phyloP scores from a whole-genome alignment of 2,888 invertebrate species.

The Brenthis ino region DNA sequence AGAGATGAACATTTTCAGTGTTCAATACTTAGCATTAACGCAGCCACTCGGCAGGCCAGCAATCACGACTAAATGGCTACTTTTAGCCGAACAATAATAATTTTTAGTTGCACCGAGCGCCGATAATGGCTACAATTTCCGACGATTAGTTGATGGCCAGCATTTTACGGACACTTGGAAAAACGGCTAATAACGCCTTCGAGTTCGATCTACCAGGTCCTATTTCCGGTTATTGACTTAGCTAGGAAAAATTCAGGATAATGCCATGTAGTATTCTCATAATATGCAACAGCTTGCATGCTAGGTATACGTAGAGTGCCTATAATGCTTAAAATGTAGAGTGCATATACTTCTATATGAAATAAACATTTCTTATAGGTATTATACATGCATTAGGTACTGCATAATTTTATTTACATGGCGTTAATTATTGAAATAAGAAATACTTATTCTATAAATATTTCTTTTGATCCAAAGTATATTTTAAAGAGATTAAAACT shows the following conservation, averaged over 20 bases:
- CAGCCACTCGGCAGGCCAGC: conserved; percentile 47
- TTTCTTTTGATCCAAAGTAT: no score
- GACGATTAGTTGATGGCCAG: conserved; percentile 72
- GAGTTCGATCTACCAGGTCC: conserved; percentile 25
- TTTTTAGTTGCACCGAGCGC: conserved; percentile 77
- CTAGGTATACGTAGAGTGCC: no score
- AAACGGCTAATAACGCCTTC: conserved; percentile 67
- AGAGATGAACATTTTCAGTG: conserved; percentile 1
- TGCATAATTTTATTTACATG: no score
- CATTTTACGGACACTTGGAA: conserved; percentile 72
- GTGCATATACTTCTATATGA: no score
- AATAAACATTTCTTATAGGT: no score
- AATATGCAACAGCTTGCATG: no score
- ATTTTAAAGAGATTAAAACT: neutral
- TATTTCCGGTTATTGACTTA: conserved; percentile 30
- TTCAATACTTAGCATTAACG: conserved; percentile 37
- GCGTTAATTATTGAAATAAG: no score
- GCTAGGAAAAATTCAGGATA: neutral
- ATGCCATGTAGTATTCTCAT: neutral
- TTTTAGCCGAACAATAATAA: conserved; percentile 80
- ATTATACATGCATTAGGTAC: no score
- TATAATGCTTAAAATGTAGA: no score
- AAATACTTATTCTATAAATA: no score
- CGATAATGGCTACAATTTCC: conserved; percentile 81
- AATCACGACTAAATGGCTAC: conserved; percentile 74